Conservation (phyloP, 1,140 invertebrate species). For the Cryptotermes secundus region DNA sequence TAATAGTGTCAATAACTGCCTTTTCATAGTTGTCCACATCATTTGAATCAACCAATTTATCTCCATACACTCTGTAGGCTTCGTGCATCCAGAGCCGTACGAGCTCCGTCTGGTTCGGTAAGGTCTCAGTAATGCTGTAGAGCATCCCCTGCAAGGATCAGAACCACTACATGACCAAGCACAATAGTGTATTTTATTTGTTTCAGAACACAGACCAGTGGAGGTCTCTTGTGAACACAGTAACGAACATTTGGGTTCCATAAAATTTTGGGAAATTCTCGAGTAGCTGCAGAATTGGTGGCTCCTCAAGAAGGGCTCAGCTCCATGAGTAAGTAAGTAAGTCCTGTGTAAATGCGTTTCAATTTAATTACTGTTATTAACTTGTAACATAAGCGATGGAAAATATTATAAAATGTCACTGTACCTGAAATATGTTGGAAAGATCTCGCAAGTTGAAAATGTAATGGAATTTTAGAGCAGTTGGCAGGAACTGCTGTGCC, state of each 20-base stretch:
- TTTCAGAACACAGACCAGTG: no score
- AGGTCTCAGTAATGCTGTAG: slow-evolving; percentile 78
- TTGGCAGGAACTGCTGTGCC: slow-evolving; percentile 76
- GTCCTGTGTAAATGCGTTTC: no score
- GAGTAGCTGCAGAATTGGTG: no score
- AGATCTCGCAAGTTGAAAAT: slow-evolving; percentile 90
- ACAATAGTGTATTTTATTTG: no score
- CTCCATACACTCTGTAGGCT: slow-evolving; percentile 82
- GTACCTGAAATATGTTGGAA: slow-evolving; percentile 81
- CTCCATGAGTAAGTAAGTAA: no score
- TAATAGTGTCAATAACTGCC: slow-evolving; percentile 71
- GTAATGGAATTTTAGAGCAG: slow-evolving; percentile 94
- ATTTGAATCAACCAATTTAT: slow-evolving; percentile 76
- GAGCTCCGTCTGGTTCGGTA: slow-evolving; percentile 67
- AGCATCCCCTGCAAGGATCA: slow-evolving; percentile 70
- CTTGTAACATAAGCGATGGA: no score
- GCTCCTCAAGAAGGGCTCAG: no score
- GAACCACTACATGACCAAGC: neutral
- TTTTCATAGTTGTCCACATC: slow-evolving; percentile 72
- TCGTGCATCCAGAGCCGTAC: slow-evolving; percentile 88
- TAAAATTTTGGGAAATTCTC: no score
- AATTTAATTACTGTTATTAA: no score
- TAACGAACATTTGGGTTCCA: no score
- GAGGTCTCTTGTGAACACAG: no score
- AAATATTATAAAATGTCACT: no score